Percentiles rank a stretch among this genome's conserved stretches.
Conservation (phyloP, 2,797 vertebrate genomes). For the Typhlichthys subterraneus region DNA sequence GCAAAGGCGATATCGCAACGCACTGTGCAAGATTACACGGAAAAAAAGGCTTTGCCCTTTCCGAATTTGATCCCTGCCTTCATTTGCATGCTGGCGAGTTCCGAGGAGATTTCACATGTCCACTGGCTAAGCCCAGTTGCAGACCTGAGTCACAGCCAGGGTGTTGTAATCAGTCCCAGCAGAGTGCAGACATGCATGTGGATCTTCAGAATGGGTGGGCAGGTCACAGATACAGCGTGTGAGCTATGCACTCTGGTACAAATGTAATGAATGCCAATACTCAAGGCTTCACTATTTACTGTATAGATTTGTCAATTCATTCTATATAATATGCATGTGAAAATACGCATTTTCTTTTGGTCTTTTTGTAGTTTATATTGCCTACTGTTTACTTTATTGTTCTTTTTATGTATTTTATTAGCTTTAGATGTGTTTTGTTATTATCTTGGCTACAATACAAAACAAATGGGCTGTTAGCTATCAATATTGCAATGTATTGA, state of each 20-base stretch:
- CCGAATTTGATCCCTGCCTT: constrained; percentile 14
- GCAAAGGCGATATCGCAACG: constrained; percentile 4
- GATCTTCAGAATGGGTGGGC: neutral
- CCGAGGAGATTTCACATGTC: constrained; percentile 18
- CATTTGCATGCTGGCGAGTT: constrained; percentile 20
- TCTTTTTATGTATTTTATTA: too few relatives aligned
- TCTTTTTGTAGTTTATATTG: too few relatives aligned
- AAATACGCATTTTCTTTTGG: too few relatives aligned
- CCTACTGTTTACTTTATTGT: too few relatives aligned
- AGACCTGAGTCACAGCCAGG: constrained; percentile 4
- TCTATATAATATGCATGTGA: too few relatives aligned
- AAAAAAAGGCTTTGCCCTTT: constrained; percentile 12
- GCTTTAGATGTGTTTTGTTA: too few relatives aligned
- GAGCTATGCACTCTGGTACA: too few relatives aligned
- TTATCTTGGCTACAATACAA: too few relatives aligned
- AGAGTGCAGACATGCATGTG: neutral
- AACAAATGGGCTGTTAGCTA: too few relatives aligned
- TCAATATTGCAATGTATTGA: neutral
- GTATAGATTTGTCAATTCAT: neutral
- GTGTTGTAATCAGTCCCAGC: neutral
- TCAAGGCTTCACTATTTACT: neutral
- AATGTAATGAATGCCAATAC: neutral
- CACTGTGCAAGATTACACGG: constrained; percentile 33
- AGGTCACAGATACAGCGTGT: neutral
- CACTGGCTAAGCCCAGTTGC: constrained; percentile 14